Base-by-base conservation (phyloP, 2,888 invertebrate species). In the Stictocephala bisonia region DNA sequence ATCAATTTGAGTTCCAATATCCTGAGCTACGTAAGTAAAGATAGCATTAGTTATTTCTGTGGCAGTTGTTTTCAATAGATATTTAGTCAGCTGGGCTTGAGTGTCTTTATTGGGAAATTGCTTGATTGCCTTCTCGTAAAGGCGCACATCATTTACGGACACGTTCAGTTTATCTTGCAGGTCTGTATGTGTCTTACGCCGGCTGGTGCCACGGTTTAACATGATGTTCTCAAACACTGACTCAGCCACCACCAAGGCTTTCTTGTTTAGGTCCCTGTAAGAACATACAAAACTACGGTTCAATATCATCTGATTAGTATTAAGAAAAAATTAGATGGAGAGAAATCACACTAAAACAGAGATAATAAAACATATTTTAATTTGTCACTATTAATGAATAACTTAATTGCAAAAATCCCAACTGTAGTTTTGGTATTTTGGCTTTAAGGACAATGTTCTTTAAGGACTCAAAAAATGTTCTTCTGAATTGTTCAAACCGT, bases 91-190 rank as follows among this genome's bases (percentile, higher is more conserved):
- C 75, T 90, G 90, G 0, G 85, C 76, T 83, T 94, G 94, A 18
- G 77, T 74, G 9, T 86, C 86, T 27, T 79, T 79, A 48, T 80
- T 81, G 15, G 77, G 74, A 75, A 84, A 83, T 29, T 80, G 77
- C 48, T 81, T 92, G 2, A 93, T 85, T 0, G 94, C 94, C 82
- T 93, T 94, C 79, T 93, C 93, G 83, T 93, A 95, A 35, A 94
- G 85, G 79, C 92, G 88, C 31, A 94, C 88, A 81, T 94, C 93
- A 76, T 89, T 89, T 9, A 92, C 84, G 67, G 94, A 85, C 66
- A 90, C 88, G 81, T 94, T 93, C 2, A 97, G 86, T 82, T 92
- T 93, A 79, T 96, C 94, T 84, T 95, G 93, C 40, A 94, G 85
- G 71, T 93, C 91, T 3, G 91, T 90, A 83, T 94, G 93, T 0